phyloP scores from a whole-genome alignment of 2,888 invertebrate genomes.

The Lepetodrilus schrolli region DNA sequence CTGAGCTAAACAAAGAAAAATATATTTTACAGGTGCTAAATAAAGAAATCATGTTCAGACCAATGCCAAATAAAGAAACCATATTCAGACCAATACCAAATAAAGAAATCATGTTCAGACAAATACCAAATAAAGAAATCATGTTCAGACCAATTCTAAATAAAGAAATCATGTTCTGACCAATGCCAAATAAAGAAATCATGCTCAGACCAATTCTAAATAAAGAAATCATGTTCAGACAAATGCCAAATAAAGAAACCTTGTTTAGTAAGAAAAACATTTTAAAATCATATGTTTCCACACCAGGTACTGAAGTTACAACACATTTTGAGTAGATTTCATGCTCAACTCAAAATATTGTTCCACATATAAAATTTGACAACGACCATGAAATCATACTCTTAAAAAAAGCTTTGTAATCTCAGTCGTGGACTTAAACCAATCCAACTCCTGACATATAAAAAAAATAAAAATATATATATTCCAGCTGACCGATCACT shows the following conservation, averaged over 20 bases:
- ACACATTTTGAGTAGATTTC: no score
- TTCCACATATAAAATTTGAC: no score
- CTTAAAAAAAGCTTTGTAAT: background rate
- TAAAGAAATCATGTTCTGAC: background rate
- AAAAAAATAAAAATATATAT: no score
- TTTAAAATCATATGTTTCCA: no score
- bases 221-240: background rate
- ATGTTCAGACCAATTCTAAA: background rate
- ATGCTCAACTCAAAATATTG: no score
- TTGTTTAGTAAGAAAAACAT: background rate
- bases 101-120: background rate
- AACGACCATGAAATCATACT: no score
- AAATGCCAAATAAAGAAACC: background rate
- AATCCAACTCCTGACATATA: no score
- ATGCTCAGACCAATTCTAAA: background rate
- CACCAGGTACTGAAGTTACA: no score
- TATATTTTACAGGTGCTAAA: no score
- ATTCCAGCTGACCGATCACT: no score
- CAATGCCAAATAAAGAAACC: background rate
- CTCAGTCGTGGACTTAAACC: no score
- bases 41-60: background rate
- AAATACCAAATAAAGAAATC: background rate
- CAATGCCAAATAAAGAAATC: background rate
- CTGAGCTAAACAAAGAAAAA: no score
- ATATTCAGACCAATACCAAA: background rate